These are phyloP conservation scores for Anastrepha obliqua DNA, from an alignment of 1,140 invertebrate genomes.

Conservation along the genomic window DNA sequence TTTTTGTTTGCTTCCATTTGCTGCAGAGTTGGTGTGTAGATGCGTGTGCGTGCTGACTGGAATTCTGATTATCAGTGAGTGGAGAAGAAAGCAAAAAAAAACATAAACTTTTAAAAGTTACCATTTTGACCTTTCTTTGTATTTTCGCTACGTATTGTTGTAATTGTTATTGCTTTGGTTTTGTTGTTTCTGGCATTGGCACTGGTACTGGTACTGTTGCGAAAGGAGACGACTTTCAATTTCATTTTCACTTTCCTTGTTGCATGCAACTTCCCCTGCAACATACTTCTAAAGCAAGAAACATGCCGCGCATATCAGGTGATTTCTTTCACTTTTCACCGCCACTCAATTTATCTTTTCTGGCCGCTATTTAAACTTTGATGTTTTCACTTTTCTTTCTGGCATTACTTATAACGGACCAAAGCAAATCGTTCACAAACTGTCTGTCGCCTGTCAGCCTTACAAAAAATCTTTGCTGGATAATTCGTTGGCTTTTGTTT, in stretches of 20 bases:
- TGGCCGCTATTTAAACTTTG: slow-evolving; percentile 1
- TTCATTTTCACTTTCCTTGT: slow-evolving; percentile 50
- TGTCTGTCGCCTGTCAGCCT: slow-evolving; percentile 36
- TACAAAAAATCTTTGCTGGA: neutral
- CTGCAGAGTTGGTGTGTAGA: neutral
- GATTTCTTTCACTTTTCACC: slow-evolving; percentile 51
- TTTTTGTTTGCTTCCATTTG: neutral
- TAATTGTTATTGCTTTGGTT: neutral
- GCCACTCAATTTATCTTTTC: slow-evolving; percentile 44
- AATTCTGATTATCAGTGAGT: slow-evolving; percentile 30
- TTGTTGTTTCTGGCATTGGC: neutral
- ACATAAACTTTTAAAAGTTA: slow-evolving; percentile 32
- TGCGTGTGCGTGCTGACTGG: neutral
- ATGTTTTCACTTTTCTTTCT: slow-evolving; percentile 52
- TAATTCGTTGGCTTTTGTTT: neutral
- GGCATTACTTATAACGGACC: neutral
- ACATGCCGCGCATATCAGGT: slow-evolving; percentile 10
- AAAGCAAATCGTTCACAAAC: slow-evolving; percentile 22
- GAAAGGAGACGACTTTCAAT: slow-evolving; percentile 48
- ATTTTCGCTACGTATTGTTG: neutral
- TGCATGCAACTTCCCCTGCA: neutral
- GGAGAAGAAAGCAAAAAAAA: neutral
- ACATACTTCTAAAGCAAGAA: slow-evolving; percentile 2
- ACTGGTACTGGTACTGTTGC: neutral
- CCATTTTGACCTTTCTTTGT: slow-evolving; percentile 45